These are phyloP conservation scores for Alcedo quadribrachys DNA, from an alignment of 2,797 vertebrate genomes.

Conservation along the genomic window DNA sequence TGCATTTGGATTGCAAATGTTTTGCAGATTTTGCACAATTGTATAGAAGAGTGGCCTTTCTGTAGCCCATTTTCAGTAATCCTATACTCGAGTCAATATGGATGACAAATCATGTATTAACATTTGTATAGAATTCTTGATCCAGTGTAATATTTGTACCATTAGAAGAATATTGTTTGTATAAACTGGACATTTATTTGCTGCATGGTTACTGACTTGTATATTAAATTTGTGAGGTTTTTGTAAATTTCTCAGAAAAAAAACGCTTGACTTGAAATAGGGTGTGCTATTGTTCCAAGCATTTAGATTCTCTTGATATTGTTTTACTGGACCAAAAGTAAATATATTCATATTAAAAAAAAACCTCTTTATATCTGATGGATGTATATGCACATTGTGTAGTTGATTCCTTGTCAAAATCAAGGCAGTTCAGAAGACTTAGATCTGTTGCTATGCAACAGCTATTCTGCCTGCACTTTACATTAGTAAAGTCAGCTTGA, in stretches of 20 bases:
- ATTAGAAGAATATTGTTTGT: conserved; percentile 79
- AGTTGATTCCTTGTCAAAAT: conserved; percentile 71
- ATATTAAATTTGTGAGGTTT: conserved; percentile 82
- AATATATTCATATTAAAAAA: conserved; percentile 78
- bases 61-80: conserved; percentile 78
- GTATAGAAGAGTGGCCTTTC: conserved; percentile 85
- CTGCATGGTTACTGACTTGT: conserved; percentile 80
- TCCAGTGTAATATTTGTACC: conserved; percentile 81
- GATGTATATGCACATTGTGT: conserved; percentile 74
- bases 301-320: conserved; percentile 76
- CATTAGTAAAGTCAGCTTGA: conserved; percentile 69
- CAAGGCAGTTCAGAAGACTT: conserved; percentile 72
- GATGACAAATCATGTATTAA: conserved; percentile 76
- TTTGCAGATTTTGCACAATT: conserved; percentile 85
- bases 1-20: conserved; percentile 73
- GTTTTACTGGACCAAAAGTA: conserved; percentile 82
- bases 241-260: conserved; percentile 80
- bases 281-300: conserved; percentile 78
- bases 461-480: conserved; percentile 78
- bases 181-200: conserved; percentile 80
- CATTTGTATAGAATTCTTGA: conserved; percentile 77
- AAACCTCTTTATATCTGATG: conserved; percentile 72
- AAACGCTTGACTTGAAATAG: conserved; percentile 78
- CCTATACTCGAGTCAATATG: conserved; percentile 72
- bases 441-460: conserved; percentile 78